Evolutionary conservation across 2,113 vertebrate species (phyloP).

Genomic region (Mormyrus iriodes): DNA sequence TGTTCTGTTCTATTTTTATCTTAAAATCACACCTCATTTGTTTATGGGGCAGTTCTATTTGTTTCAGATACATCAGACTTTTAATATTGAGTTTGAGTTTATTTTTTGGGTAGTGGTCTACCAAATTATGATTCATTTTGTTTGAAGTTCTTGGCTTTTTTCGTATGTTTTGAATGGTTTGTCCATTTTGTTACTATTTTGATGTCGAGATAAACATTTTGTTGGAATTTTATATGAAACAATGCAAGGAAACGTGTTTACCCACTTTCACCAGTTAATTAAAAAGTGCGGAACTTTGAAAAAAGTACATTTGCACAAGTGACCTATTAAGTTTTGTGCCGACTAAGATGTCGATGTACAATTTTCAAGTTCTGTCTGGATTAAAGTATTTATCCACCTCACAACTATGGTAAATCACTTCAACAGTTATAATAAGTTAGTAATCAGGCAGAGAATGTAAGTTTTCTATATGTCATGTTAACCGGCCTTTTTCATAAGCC

Average conservation of each 20-base stretch:
- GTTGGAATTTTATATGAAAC: background rate
- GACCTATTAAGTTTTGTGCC: background rate
- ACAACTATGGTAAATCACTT: background rate
- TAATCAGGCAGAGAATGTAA: background rate
- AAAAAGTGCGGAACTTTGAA: background rate
- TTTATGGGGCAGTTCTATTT: background rate
- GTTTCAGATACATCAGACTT: slow-evolving; percentile 22
- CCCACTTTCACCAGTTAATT: background rate
- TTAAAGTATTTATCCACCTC: background rate
- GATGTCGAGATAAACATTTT: background rate
- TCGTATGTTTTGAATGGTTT: background rate
- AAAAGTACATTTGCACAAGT: background rate
- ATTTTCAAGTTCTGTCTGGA: background rate
- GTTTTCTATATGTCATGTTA: background rate
- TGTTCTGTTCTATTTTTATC: slow-evolving; percentile 14
- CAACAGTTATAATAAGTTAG: background rate
- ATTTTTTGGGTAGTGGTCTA: background rate
- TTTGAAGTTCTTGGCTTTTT: background rate
- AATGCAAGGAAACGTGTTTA: background rate
- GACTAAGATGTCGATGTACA: background rate
- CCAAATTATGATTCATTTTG: background rate
- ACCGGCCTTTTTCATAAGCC: background rate
- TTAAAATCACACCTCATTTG: background rate
- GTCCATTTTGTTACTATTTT: background rate
- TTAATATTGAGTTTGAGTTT: background rate